Base-by-base conservation (phyloP, 2,888 invertebrate species). In the Colostygia pectinataria region DNA sequence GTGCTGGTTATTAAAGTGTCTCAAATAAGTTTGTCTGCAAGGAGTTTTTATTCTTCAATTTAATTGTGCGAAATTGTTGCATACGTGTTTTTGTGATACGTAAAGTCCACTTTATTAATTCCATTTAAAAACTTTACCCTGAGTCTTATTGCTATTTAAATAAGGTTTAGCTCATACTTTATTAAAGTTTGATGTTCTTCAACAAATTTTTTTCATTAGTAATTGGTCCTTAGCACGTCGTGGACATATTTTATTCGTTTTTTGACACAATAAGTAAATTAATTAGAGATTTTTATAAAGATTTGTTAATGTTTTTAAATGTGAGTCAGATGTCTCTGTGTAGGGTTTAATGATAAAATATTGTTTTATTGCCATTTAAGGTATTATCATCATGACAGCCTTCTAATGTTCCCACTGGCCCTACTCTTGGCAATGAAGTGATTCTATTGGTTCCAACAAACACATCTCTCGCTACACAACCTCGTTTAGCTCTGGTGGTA, bases 51-150 rank as follows among this genome's bases (percentile, higher is more conserved):
- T 78, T 80, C 63, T 70, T 62, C 58, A 66, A 74, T 82, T 85
- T 84, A 87, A 83, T 85, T 85, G 82, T 76, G 77, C 74, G 71
- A 83, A 84, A 86, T 84, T 80, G 84, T 81, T 77, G 74, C 80
- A 77, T 79, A 77, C 81, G 65, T 79, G 83, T 84, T 82, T 69
- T 76, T 71, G 69, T 71, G 49, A 53, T 66, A 49, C 27, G 13
- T 51, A 37, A 49, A 34, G 40, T 43, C 48, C 34, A 38, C 18
- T 13, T 48, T 32, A 43, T 18, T 33, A 0, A 3, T 23, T 6
- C 15, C n/a, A 2, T 14, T 28, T 8, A 1, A 3, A 31, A 36
- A 42, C 25, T 4, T 14, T 12, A 28, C 24, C 37, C 28, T 13
- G 25, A 29, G 8, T 10, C n/a, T 38, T 55, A 46, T 2, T n/a